Conservation (phyloP, 2,113 vertebrate species). For the Sturnus vulgaris region DNA sequence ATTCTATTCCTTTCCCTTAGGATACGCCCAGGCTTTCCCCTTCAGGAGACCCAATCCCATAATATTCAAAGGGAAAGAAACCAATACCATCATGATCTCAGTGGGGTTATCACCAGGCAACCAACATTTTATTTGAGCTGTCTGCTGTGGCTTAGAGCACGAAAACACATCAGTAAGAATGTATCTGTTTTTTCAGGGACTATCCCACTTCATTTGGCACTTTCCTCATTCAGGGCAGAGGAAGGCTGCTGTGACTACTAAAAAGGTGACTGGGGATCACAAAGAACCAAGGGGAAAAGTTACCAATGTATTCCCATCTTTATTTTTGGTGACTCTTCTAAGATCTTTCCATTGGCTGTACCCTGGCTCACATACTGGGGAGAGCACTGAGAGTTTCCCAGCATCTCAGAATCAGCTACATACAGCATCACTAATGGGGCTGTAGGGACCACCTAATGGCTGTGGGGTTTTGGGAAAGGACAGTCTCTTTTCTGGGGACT, state of each 20-base stretch:
- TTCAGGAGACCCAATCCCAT: background rate
- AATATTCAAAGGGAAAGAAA: background rate
- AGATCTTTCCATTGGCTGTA: background rate
- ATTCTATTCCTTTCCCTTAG: background rate
- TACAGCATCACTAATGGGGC: background rate
- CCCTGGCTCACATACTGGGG: background rate
- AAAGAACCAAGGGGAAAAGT: background rate
- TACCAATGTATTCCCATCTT: fast-evolving
- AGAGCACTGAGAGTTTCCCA: background rate
- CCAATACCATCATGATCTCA: background rate
- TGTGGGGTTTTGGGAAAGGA: background rate
- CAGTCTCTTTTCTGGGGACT: background rate
- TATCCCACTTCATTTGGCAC: background rate
- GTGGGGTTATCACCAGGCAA: background rate
- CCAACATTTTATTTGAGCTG: background rate
- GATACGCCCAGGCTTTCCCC: background rate
- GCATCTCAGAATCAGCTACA: background rate
- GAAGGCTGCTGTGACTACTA: background rate
- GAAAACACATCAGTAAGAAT: background rate
- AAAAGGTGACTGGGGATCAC: background rate
- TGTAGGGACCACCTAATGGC: background rate
- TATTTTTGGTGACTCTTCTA: background rate
- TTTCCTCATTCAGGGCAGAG: background rate
- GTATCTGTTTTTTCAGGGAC: background rate
- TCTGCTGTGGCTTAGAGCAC: background rate